phyloP scores from a whole-genome alignment of 2,113 vertebrate species.

The Nibea coibor region DNA sequence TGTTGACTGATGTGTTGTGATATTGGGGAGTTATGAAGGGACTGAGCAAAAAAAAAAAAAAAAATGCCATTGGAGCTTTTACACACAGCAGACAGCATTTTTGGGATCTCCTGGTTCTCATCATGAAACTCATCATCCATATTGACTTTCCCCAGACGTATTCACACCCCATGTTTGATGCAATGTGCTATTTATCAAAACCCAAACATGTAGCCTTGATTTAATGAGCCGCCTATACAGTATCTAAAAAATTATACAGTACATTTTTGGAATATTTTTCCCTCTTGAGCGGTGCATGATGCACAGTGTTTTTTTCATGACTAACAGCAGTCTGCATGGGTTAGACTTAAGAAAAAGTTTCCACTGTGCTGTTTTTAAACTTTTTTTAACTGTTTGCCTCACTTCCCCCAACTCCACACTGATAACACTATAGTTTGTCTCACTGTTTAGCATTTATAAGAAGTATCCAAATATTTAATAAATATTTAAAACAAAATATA shows the following conservation, averaged over 20 bases:
- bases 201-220: constrained; percentile 27
- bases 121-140: constrained; percentile 29
- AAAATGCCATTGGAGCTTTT: constrained; percentile 3
- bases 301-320: neutral
- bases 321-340: neutral
- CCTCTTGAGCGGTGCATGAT: neutral
- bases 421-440: neutral
- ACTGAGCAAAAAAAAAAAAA: neutral
- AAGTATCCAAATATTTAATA: neutral
- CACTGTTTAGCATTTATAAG: no score
- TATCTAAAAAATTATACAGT: constrained; percentile 1
- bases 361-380: neutral
- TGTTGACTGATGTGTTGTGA: neutral
- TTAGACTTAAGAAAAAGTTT: constrained; percentile 17
- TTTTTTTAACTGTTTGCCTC: constrained; percentile 18
- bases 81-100: constrained; percentile 21
- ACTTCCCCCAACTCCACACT: constrained; percentile 17
- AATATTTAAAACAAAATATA: neutral
- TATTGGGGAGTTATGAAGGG: neutral
- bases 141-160: constrained; percentile 49
- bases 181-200: constrained; percentile 31
- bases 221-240: neutral
- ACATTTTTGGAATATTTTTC: constrained; percentile 1
- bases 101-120: constrained; percentile 29
- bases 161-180: constrained; percentile 39